phyloP scores from a whole-genome alignment of 1,140 invertebrate genomes.

The Mesaphorura yosii region DNA sequence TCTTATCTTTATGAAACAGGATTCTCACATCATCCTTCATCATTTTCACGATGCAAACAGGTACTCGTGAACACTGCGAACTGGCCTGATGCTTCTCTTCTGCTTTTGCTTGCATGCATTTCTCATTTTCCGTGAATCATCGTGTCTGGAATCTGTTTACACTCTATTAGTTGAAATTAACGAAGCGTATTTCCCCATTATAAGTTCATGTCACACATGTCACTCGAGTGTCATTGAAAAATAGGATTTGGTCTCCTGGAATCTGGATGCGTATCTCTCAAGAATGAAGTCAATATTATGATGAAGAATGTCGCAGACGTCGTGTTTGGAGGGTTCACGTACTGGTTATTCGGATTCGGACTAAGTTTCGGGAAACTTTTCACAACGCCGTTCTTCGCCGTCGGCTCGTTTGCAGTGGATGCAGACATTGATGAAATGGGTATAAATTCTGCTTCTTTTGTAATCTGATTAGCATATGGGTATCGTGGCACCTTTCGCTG shows the following conservation, averaged over 20 bases:
- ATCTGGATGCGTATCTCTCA: slow-evolving; percentile 79
- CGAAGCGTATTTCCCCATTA: not conserved
- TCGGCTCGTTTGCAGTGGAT: slow-evolving; percentile 30
- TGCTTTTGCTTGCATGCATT: too few species aligned
- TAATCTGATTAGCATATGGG: too few species aligned
- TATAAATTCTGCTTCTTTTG: too few species aligned
- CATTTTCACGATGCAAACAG: slow-evolving; percentile 31
- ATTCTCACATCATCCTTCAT: slow-evolving; percentile 27
- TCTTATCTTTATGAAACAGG: too few species aligned
- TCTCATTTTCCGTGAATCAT: slow-evolving; percentile 1
- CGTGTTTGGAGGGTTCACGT: slow-evolving; percentile 78
- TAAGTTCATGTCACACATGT: not conserved
- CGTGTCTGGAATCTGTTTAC: not conserved
- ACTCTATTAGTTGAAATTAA: slow-evolving; percentile 7
- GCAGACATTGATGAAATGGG: slow-evolving; percentile 27
- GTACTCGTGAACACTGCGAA: too few species aligned
- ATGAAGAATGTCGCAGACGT: slow-evolving; percentile 92
- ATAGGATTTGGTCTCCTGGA: slow-evolving; percentile 78
- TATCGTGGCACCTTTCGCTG: too few species aligned
- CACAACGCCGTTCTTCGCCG: slow-evolving; percentile 28
- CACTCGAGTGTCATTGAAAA: too few species aligned
- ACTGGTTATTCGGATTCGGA: slow-evolving; percentile 47
- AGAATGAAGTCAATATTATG: slow-evolving; percentile 95
- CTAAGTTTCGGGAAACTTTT: slow-evolving; percentile 28
- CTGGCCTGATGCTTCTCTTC: too few species aligned